phyloP scores from a whole-genome alignment of 2,113 vertebrate genomes.

The Struthidea cinerea region DNA sequence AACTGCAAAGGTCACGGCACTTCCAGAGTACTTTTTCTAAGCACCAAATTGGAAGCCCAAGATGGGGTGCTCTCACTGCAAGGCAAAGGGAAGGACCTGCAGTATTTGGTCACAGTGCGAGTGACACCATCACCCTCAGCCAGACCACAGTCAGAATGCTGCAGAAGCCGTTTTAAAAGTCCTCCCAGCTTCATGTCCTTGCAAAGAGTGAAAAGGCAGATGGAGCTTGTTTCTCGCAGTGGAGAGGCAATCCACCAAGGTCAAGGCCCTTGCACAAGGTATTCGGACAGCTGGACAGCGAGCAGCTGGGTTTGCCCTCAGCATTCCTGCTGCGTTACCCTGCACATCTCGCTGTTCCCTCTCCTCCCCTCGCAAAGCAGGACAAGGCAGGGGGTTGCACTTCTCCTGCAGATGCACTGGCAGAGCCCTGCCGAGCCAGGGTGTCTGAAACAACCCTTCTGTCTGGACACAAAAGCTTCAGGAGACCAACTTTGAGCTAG shows the following conservation, averaged over 20 bases:
- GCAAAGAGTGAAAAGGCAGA: not conserved
- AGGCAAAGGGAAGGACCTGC: not conserved
- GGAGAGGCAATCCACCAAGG: not conserved
- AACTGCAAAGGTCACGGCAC: not conserved
- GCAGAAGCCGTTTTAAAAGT: not conserved
- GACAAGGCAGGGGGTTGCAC: not conserved
- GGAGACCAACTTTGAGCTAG: not conserved
- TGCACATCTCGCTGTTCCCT: not conserved
- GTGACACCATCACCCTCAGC: not conserved
- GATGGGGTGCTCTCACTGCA: accelerated
- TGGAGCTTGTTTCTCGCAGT: not conserved
- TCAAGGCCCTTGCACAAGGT: not conserved
- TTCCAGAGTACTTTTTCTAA: not conserved
- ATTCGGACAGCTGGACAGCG: not conserved
- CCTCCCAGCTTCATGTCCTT: not conserved
- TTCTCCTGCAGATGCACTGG: not conserved
- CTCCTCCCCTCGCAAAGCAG: not conserved
- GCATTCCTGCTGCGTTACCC: not conserved
- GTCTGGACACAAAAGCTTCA: not conserved
- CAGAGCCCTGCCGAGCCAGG: not conserved
- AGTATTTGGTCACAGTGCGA: not conserved
- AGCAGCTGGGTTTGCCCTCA: not conserved
- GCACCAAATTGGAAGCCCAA: not conserved
- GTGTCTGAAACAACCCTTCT: not conserved
- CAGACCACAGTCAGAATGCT: not conserved